phyloP scores from a whole-genome alignment of 2,113 vertebrate genomes.

The Pogonocichla stellata region DNA sequence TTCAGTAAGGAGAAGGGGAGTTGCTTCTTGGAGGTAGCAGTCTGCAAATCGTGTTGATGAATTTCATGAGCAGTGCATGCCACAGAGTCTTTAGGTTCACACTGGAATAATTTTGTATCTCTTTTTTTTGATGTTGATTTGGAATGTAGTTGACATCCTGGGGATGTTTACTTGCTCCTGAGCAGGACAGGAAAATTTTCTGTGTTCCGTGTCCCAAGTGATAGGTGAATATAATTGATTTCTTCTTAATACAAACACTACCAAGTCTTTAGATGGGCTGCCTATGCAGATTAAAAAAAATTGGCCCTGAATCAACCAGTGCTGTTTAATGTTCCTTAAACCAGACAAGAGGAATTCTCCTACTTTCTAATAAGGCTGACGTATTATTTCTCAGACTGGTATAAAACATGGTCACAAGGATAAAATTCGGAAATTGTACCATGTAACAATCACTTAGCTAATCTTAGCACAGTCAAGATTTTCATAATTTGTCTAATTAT shows the following conservation, averaged over 20 bases:
- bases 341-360: neutral
- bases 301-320: neutral
- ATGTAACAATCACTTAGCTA: neutral
- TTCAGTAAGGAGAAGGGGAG: neutral
- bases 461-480: neutral
- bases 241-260: neutral
- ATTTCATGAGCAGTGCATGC: neutral
- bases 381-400: neutral
- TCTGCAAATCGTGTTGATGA: neutral
- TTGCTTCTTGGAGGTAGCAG: neutral
- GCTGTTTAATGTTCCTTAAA: neutral
- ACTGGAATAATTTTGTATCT: neutral
- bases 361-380: neutral
- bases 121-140: neutral
- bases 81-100: neutral
- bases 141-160: neutral
- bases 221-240: neutral
- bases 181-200: neutral
- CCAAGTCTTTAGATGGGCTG: neutral
- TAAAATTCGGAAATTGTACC: neutral
- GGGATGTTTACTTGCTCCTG: neutral
- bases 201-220: neutral
- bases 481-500: neutral
- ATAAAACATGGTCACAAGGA: neutral
- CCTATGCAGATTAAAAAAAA: neutral